phyloP scores from a whole-genome alignment of 2,113 vertebrate genomes.

The Oreochromis aureus region DNA sequence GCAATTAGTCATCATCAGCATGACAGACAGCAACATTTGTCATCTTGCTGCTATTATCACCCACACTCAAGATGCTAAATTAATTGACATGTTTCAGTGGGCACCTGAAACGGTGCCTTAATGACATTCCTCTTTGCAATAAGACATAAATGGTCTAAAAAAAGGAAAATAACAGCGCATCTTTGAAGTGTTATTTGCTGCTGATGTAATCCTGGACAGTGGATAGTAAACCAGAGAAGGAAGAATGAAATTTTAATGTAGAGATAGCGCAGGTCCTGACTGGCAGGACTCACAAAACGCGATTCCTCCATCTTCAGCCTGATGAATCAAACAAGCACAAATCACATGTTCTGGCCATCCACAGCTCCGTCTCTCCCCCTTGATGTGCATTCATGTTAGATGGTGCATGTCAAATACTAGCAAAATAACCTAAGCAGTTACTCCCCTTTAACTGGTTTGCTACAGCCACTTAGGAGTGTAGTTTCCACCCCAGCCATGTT shows the following conservation, averaged over 20 bases:
- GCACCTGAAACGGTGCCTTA: slow-evolving; percentile 3
- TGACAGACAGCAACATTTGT: slow-evolving; percentile 38
- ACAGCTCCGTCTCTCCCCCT: background rate
- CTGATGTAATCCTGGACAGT: background rate
- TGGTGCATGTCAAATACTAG: slow-evolving; percentile 27
- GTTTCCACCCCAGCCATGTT: slow-evolving; percentile 34
- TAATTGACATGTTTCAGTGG: slow-evolving; percentile 25
- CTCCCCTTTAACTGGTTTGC: slow-evolving; percentile 50
- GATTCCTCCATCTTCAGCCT: background rate
- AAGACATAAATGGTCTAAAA: background rate
- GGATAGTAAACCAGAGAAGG: background rate
- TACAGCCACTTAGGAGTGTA: slow-evolving; percentile 50
- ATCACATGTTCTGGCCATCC: background rate
- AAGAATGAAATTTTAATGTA: background rate
- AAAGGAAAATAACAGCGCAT: background rate
- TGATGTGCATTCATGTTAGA: slow-evolving; percentile 44
- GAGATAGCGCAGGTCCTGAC: background rate
- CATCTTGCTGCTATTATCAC: slow-evolving; percentile 17
- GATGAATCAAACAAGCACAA: background rate
- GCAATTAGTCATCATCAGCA: slow-evolving; percentile 38
- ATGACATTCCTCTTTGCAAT: slow-evolving; percentile 5
- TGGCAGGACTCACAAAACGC: background rate
- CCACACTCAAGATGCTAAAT: slow-evolving; percentile 14
- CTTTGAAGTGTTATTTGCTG: background rate
- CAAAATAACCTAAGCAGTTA: slow-evolving; percentile 16